These are phyloP conservation scores for Caenorhabditis sp. DNA, from an alignment of 2,888 invertebrate species.

Conservation along the genomic window DNA sequence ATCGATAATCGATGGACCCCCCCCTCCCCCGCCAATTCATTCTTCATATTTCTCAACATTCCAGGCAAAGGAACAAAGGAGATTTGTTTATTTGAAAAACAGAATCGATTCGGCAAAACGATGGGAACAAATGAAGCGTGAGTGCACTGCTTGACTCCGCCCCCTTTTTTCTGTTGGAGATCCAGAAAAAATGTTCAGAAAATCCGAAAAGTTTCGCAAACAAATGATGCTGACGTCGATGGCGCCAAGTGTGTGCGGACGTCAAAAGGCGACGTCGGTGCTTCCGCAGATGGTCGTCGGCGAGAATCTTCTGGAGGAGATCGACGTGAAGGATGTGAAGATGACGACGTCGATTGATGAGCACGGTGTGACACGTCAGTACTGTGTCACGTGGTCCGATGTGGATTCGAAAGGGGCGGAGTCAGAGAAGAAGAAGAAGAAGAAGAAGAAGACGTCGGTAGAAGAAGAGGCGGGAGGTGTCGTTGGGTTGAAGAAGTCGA, in stretches of 20 bases:
- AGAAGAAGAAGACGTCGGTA: background rate
- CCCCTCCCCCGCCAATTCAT: background rate
- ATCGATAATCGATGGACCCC: no score
- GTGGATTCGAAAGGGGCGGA: background rate
- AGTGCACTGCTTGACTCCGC: slow-evolving; percentile 1
- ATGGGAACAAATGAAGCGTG: slow-evolving; percentile 37
- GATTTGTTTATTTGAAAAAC: slow-evolving; percentile 26
- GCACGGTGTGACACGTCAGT: slow-evolving; percentile 1
- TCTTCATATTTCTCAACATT: slow-evolving; percentile 7
- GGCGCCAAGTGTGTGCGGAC: background rate
- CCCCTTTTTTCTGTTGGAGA: no score
- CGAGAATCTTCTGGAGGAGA: background rate
- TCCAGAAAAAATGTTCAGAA: no score
- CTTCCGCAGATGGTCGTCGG: background rate
- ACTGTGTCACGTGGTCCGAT: slow-evolving; percentile 25
- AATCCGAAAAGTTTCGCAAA: slow-evolving; percentile 45
- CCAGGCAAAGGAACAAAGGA: slow-evolving; percentile 2
- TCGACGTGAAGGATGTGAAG: slow-evolving; percentile 19
- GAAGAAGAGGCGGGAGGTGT: background rate
- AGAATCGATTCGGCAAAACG: slow-evolving; percentile 26
- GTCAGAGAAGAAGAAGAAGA: background rate
- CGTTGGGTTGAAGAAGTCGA: background rate
- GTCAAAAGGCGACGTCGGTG: background rate
- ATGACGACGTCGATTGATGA: slow-evolving; percentile 18
- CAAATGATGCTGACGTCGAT: background rate